Percentiles rank a stretch among this genome's conserved stretches.
phyloP scores from a whole-genome alignment of 1,140 invertebrate species.

The Cyrtorhinus lividipennis region DNA sequence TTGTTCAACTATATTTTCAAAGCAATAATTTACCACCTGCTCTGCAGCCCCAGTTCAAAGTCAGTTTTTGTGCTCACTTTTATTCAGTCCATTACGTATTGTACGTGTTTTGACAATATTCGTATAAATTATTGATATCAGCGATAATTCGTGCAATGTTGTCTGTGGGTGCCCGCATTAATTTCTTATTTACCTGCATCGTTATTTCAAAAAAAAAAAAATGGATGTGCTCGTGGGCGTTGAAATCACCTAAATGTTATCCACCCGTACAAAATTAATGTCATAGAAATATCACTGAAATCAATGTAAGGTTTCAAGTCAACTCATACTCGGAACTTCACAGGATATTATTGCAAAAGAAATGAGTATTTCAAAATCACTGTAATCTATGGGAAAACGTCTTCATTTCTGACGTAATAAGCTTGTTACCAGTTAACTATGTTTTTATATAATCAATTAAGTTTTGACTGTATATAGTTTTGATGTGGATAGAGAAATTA shows the following conservation, averaged over 20 bases:
- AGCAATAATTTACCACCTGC: slow-evolving; percentile 5
- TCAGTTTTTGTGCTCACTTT: too few species aligned
- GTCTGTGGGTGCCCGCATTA: neutral
- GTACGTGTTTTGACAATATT: slow-evolving; percentile 6
- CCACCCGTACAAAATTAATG: neutral
- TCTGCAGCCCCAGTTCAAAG: too few species aligned
- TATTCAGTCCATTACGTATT: neutral
- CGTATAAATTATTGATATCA: neutral
- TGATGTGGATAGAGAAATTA: neutral
- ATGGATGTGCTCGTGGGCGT: neutral
- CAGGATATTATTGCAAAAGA: too few species aligned
- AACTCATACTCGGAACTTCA: too few species aligned
- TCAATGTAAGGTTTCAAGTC: too few species aligned
- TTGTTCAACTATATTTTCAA: neutral
- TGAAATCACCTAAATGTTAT: neutral
- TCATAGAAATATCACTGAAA: neutral
- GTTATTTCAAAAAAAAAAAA: too few species aligned
- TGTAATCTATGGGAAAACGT: too few species aligned
- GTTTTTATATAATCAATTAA: neutral
- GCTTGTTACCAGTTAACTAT: slow-evolving; percentile 6
- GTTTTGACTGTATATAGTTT: slow-evolving; percentile 4
- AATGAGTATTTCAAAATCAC: too few species aligned
- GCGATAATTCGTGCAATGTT: neutral
- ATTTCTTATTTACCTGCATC: too few species aligned
- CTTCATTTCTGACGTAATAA: neutral